Evolutionary conservation across 2,888 invertebrate species (phyloP).

Genomic region (Aplocera efformata): DNA sequence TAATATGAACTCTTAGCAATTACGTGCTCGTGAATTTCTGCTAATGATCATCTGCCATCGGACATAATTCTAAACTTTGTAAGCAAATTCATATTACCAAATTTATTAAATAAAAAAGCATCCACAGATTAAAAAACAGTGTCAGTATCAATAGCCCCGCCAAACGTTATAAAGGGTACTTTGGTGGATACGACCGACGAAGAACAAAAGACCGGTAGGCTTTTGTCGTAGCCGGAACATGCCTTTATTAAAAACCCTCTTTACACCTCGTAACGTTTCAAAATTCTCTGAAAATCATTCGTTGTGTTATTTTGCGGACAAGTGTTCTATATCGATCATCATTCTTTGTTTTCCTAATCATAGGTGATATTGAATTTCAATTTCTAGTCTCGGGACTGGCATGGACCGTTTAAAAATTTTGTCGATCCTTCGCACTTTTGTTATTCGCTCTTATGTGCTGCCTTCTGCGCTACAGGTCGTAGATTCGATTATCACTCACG

Average conservation of each 20-base stretch:
- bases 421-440: too few relatives aligned
- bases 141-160: constrained; percentile 27
- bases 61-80: constrained; percentile 8
- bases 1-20: too few relatives aligned
- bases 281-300: constrained; percentile 40
- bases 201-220: constrained; percentile 46
- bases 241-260: constrained; percentile 57
- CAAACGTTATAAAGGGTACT: constrained; percentile 43
- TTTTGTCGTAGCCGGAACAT: constrained; percentile 51
- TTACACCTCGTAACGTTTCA: constrained; percentile 48
- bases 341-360: not conserved
- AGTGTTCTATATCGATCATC: constrained; percentile 4
- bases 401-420: too few relatives aligned
- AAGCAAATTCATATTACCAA: too few relatives aligned
- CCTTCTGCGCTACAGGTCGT: too few relatives aligned
- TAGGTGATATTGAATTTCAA: too few relatives aligned
- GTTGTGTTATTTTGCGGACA: constrained; percentile 8
- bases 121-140: not conserved
- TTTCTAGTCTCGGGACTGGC: too few relatives aligned
- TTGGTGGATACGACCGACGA: constrained; percentile 38
- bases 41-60: too few relatives aligned
- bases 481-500: too few relatives aligned
- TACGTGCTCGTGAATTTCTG: too few relatives aligned
- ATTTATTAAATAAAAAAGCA: too few relatives aligned
- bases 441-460: too few relatives aligned